These are phyloP conservation scores for Heliconius erato DNA, from an alignment of 2,888 invertebrate genomes.

Conservation along the genomic window DNA sequence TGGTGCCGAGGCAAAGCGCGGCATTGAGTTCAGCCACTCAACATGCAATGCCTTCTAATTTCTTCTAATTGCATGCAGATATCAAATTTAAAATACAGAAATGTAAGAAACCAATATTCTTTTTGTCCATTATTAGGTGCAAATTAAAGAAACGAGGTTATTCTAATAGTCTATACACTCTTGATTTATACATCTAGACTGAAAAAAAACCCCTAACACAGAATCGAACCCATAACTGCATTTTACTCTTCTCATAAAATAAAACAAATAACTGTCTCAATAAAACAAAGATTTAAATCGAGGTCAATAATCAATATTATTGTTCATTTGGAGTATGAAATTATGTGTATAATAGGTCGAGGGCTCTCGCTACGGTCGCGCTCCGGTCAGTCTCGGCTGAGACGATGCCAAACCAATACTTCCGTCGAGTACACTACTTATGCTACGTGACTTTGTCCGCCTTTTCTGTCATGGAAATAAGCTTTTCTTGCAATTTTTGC, in stretches of 20 bases:
- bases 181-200: too few species aligned
- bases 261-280: not conserved
- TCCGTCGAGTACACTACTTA: conserved; percentile 19
- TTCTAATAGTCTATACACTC: too few species aligned
- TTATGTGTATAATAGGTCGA: conserved; percentile 39
- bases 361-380: conserved; percentile 33
- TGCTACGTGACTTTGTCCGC: conserved; percentile 7
- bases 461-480: not conserved
- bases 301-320: conserved; percentile 31
- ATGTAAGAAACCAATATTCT: too few species aligned
- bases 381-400: conserved; percentile 13
- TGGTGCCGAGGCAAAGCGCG: too few species aligned
- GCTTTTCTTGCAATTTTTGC: conserved; percentile 11
- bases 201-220: not conserved
- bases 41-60: too few species aligned
- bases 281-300: conserved; percentile 6
- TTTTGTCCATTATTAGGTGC: too few species aligned
- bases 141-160: too few species aligned
- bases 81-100: too few species aligned
- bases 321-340: conserved; percentile 26
- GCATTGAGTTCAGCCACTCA: too few species aligned
- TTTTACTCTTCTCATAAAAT: not conserved
- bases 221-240: not conserved
- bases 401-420: conserved; percentile 29
- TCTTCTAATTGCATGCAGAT: too few species aligned